Base-by-base conservation (phyloP, 2,113 vertebrate species). In the Cygnus atratus region DNA sequence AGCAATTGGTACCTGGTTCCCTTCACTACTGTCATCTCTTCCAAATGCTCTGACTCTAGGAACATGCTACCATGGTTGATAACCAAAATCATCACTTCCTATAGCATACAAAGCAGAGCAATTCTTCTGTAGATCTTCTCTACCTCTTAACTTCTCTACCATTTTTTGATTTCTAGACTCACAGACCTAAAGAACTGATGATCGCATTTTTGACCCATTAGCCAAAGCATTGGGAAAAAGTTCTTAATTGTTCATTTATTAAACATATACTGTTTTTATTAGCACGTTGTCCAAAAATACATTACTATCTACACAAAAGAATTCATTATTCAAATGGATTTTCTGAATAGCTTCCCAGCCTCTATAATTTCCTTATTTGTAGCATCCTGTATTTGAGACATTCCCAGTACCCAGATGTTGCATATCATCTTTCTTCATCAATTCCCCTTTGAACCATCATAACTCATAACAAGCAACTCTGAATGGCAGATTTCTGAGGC, bases 11-110 rank as follows among this genome's bases (percentile, higher is more conserved):
- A 25, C 22, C 2, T 63, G 63, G 35, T 21, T 48, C 39, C 68
- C n/a, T 41, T 50, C n/a, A 11, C 13, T 26, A 2, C n/a, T 5
- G 9, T 11, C n/a, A 25, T 29, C 20, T 54, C 21, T 16, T 55
- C 31, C 57, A 26, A 72, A 43, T 4, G 2, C 20, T 39, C 70
- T 6, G 15, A 7, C 11, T 22, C 57, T 16, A 46, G 43, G 29
- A 67, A 5, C 16, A 41, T 12, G 54, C 7, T 33, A 5, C 10
- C 35, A 3, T 1, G 46, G 20, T 0, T 19, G 9, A 20, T 28
- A 54, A 50, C 13, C 21, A 21, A 39, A 67, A 63, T 0, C 10
- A 18, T 28, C 57, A 31, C 12, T 4, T 29, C 46, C 71, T 19
- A 29, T 8, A 17, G 57, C 33, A 29, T 20, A n/a, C 35, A 48